Evolutionary conservation across 2,888 invertebrate species (phyloP), one percentile per base, ranked within the genome.

Genomic region (Lydus trimaculatus): DNA sequence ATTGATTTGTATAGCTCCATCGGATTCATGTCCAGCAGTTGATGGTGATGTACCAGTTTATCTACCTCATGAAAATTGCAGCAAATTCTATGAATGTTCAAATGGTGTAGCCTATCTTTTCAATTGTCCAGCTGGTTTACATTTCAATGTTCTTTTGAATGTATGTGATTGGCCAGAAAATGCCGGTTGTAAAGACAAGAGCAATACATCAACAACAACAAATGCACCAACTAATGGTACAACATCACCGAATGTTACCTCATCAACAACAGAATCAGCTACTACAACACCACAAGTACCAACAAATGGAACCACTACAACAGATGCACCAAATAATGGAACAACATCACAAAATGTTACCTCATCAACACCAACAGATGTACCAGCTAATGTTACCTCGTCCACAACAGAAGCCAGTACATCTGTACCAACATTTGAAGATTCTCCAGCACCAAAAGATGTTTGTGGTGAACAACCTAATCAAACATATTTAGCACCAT

Each of bases 111-210:
- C 77, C 0, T 73, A 75, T 48, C 23, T 72, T 15, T 73, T 74
- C 43, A 64, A 70, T 17, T 79, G 79, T 66, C 75, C 77, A n/a
- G 58, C 36, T 17, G 72, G 67, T n/a, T 66, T 77, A 13, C 73
- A 77, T 61, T 79, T 76, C 60, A 75, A 76, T 65, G 70, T 73
- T 0, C 25, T 17, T 8, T 28, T 73, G 64, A 72, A 75, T 58
- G 74, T 75, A 17, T 79, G 78, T 39, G 79, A 78, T 66, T 78
- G 59, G 48, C 75, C 75, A 3, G 61, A 68, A 17, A 64, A 72
- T 62, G 77, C 78, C n/a, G 77, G 76, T 13, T 75, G 75, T 52
- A 13, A 56, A 63, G n/a, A 28, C 4, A 28, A 4, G 4, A 28
- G 4, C 28, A 28, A 2, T 28, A 28, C 31, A 2, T 28, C 31